Conservation (phyloP, 1,140 invertebrate species). For the Atta colombica region DNA sequence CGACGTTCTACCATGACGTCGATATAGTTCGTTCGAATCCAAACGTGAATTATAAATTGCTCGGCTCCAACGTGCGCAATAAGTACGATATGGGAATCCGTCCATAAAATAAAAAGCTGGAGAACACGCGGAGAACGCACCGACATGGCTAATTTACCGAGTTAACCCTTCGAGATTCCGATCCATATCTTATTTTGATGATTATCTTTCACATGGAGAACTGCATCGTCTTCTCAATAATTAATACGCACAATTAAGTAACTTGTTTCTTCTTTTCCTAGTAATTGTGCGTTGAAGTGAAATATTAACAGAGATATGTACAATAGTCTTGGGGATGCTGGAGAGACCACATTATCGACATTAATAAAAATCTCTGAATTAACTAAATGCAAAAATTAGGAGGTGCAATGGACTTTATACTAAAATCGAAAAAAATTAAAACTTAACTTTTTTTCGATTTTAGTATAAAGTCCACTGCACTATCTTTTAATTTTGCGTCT, state of each 20-base stretch:
- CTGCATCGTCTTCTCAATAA: neutral
- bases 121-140: constrained; percentile 62
- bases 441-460: too few relatives aligned
- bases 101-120: constrained; percentile 69
- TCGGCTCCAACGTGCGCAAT: constrained; percentile 66
- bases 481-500: too few relatives aligned
- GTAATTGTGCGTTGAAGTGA: constrained; percentile 1
- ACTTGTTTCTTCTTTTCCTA: neutral
- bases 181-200: neutral
- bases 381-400: too few relatives aligned
- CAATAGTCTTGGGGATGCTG: too few relatives aligned
- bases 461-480: too few relatives aligned
- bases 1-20: constrained; percentile 37
- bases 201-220: neutral
- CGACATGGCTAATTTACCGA: constrained; percentile 15
- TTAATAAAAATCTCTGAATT: too few relatives aligned
- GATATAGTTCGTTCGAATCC: constrained; percentile 27
- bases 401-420: too few relatives aligned
- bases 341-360: too few relatives aligned
- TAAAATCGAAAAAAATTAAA: too few relatives aligned
- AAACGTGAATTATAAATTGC: constrained; percentile 50
- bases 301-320: neutral
- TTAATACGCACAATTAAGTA: neutral
- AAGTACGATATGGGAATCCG: constrained; percentile 75
- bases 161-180: constrained; percentile 20